Base-by-base conservation (phyloP, 92 coral and sea anemone genomes). In the Porites divaricata region DNA sequence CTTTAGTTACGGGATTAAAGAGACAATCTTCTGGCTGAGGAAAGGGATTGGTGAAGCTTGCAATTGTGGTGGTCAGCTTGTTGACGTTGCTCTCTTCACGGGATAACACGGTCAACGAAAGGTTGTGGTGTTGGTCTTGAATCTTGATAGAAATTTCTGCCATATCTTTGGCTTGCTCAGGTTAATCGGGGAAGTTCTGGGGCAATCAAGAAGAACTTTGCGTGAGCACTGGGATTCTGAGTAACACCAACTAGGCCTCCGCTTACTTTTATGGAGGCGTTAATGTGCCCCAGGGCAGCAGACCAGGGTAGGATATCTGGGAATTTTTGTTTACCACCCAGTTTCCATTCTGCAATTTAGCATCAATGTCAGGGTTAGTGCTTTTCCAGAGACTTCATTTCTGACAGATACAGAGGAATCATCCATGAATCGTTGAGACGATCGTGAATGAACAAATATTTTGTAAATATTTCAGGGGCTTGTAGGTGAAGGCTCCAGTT, bases 311-410 rank as follows among this genome's bases (percentile, higher is more conserved):
- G 6, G 83, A 19, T 19, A 80, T 83, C 50, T 22, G 26, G n/a
- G 68, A 69, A 70, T 88, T 88, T 84, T 76, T 88, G 81, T 88
- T 88, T 17, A 88, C 92, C 28, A 87, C 88, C 88, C 91, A 88
- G 68, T 82, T 88, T 75, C 87, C 87, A 51, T 84, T 74, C 79
- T 85, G 80, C 50, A 89, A 89, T 77, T 89, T 89, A 16, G 22
- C 64, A 54, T 81, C 69, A 49, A 88, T 67, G 69, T 88, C 92
- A 63, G 92, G 92, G 76, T 88, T 69, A 56, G 86, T 59, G 26
- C 67, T 75, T 66, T 70, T 59, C 28, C 21, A 89, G 56, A n/a
- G 74, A 28, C 26, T 85, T 67, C 93, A 89, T 85, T 26, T 89
- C 90, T 6, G 93, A 89, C 9, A 89, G 80, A 48, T 89, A 72